Evolutionary conservation across 2,888 invertebrate species (phyloP).

Genomic region (Trichopoda pennipes): DNA sequence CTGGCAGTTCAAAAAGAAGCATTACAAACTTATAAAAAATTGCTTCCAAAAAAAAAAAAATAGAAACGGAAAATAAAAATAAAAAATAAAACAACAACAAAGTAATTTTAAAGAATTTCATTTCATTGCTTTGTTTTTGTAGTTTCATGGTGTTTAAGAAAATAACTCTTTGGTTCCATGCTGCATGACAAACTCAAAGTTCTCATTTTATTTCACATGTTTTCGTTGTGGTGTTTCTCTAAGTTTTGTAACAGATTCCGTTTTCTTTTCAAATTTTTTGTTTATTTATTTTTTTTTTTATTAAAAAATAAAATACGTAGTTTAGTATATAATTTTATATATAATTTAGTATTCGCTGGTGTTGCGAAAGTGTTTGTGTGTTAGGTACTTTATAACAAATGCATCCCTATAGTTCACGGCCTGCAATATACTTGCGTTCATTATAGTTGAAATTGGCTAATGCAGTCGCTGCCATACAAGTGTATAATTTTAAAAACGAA

Average conservation of each 20-base stretch:
- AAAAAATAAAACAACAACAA: constrained; percentile 2
- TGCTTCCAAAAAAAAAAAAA: neutral
- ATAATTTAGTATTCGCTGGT: neutral
- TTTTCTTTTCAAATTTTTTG: constrained; percentile 4
- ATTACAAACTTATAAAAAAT: constrained; percentile 4
- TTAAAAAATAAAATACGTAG: neutral
- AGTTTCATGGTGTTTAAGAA: constrained; percentile 3
- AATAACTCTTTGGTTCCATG: constrained; percentile 35
- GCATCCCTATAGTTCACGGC: neutral
- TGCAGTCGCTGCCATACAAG: neutral
- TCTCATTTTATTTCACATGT: constrained; percentile 22
- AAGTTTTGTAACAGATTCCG: constrained; percentile 47
- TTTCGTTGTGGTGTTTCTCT: constrained; percentile 7
- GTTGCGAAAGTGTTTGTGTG: neutral
- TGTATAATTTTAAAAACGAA: too few relatives aligned
- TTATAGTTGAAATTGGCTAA: constrained; percentile 15
- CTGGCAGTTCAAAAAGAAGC: neutral
- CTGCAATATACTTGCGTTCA: too few relatives aligned
- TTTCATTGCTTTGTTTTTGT: constrained; percentile 28
- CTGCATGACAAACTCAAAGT: constrained; percentile 60
- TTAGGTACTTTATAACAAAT: neutral
- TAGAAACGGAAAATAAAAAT: constrained; percentile 11
- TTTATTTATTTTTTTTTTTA: neutral
- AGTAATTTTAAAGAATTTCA: constrained; percentile 43
- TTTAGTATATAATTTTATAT: neutral